Evolutionary conservation across 2,888 invertebrate genomes (phyloP), one percentile per base, ranked within the genome.

Genomic region (Clanis bilineata): DNA sequence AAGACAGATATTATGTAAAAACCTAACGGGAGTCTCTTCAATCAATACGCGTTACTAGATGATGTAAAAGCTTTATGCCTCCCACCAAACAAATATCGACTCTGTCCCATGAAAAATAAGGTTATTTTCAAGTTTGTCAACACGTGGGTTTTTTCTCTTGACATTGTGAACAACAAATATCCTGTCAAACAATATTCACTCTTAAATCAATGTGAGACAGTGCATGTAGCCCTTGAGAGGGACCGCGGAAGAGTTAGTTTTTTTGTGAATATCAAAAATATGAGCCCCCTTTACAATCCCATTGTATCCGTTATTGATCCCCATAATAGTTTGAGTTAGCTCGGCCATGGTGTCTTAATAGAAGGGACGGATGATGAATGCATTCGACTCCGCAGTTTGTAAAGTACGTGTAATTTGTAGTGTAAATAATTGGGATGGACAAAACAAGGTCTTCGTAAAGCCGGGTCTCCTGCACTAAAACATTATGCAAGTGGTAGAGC

Each of bases 1-100:
- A 85, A 87, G 88, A 88, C 84, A 89, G 85, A 88, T 89, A 90
- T 91, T 90, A 92, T 92, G 91, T 92, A 91, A 90, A 88, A 91
- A 88, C 86, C 87, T 88, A 87, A 90, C 89, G 85, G 87, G 79
- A 90, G 83, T 86, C 89, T 88, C 91, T 89, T 90, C 91, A 92
- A 92, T 92, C 91, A 91, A 92, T 92, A 92, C 87, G 81, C 85
- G 88, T 86, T 86, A 89, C 88, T 88, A 84, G 86, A 88, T 85
- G 85, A 88, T 89, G 85, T 86, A 86, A 88, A 87, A 86, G 86
- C 86, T 88, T 88, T 82, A 82, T 83, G 79, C 67, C 58, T 58
- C 66, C 57, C 22, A 55, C 57, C 45, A 66, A 58, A 61, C 70
- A 56, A 88, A 76, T 81, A 64, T 64, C 62, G 64, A 74, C 85